Base-by-base conservation (phyloP, 2,888 invertebrate species). In the Diaprepes abbreviatus region DNA sequence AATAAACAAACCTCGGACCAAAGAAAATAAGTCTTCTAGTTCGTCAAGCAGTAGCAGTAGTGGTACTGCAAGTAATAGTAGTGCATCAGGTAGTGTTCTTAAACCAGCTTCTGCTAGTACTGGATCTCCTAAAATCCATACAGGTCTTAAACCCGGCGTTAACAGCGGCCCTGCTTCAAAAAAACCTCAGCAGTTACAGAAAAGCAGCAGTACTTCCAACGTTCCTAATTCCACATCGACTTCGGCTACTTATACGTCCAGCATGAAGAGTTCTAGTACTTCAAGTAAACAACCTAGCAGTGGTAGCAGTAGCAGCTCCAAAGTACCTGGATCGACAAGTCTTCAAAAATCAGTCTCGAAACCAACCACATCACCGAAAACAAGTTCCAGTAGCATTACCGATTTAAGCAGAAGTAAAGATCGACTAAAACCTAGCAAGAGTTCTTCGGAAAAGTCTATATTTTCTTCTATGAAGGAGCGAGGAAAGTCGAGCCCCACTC, bases 151-250 rank as follows among this genome's bases (percentile, higher is more conserved):
- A 80, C 93, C 94, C 0, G 94, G 95, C 0, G 94, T 94, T 0
- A 92, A 91, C 76, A 93, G 94, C 76, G 95, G 95, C 0, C 94
- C 95, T 0, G 94, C 94, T 2, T 94, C 93, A 0, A 93, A 92
- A 80, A 94, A 93, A 81, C 90, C 92, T 17, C 91, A 91, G 76
- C 90, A 87, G 50, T 17, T 75, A 12, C 55, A 85, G 87, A 75
- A 78, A 74, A 74, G 73, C n/a, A 72, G 69, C 24, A 69, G 72
- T 35, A 52, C 72, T 14, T 70, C 72, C 0, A 58, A 36, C 85
- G 86, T n/a, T 70, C 73, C 31, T 10, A 76, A 58, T 65, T 69
- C 74, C 6, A 60, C 83, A 67, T 21, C 59, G 14, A 36, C 17
- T 35, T 40, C 55, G 3, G 52, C 64, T 0, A 59, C 64, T 9